Percentiles rank a stretch among this genome's conserved stretches.
phyloP scores from a whole-genome alignment of 2,888 invertebrate species.

The Tenthredo notha region DNA sequence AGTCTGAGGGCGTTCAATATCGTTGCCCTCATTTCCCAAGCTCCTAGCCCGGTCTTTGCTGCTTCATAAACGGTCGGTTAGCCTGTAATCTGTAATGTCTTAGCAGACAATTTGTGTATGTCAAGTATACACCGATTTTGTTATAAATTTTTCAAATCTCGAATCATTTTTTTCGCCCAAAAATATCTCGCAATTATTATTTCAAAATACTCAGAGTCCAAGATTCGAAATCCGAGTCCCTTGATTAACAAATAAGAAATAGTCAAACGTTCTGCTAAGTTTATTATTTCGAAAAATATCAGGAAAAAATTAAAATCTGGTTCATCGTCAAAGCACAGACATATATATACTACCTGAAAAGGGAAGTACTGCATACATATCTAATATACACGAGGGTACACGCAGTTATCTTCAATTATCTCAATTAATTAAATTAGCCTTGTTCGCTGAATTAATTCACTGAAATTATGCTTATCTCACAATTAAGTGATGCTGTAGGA shows the following conservation, averaged over 20 bases:
- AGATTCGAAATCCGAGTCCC: neutral
- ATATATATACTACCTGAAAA: neutral
- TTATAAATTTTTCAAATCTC: neutral
- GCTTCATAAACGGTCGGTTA: slow-evolving; percentile 44
- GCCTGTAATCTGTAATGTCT: slow-evolving; percentile 45
- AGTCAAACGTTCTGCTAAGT: no score
- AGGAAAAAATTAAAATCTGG: neutral
- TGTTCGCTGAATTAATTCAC: neutral
- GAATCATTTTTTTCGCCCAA: neutral
- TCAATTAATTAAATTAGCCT: neutral
- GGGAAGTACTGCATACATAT: neutral
- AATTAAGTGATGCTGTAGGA: neutral
- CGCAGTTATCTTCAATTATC: slow-evolving; percentile 21
- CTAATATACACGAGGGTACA: neutral
- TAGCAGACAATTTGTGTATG: neutral
- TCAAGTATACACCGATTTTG: neutral
- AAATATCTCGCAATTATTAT: neutral
- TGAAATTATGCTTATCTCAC: slow-evolving; percentile 3
- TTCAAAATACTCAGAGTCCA: neutral
- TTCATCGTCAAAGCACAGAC: neutral
- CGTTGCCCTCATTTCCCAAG: slow-evolving; percentile 48
- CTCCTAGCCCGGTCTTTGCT: slow-evolving; percentile 34
- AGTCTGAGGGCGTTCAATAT: slow-evolving; percentile 48
- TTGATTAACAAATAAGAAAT: neutral
- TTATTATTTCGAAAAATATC: neutral